Evolutionary conservation across 2,888 invertebrate genomes (phyloP).

Genomic region (Nebria brevicollis): DNA sequence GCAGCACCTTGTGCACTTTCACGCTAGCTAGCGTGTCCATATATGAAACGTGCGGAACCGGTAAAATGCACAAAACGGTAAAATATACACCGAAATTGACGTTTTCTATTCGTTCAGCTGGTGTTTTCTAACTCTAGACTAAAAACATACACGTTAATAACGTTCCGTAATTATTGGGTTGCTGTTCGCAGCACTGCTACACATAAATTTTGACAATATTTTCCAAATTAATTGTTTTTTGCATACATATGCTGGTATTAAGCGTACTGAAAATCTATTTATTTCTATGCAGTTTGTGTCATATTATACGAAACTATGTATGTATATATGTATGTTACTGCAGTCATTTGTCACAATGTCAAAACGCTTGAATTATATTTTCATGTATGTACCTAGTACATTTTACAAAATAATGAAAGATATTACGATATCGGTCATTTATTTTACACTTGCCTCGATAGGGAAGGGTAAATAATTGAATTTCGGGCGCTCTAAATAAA

Average conservation of each 20-base stretch:
- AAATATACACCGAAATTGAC: conserved; percentile 20
- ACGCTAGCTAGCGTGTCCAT: conserved; percentile 17
- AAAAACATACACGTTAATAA: not conserved
- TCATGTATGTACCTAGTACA: not conserved
- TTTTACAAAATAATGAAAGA: not conserved
- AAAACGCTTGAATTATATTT: not conserved
- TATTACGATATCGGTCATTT: not conserved
- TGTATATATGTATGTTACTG: not conserved
- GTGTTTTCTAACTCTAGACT: not conserved
- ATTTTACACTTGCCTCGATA: not conserved
- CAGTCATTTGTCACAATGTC: not conserved
- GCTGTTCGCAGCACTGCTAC: not conserved
- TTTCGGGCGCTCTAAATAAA: not conserved
- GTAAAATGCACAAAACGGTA: conserved; percentile 21
- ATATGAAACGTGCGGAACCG: conserved; percentile 15
- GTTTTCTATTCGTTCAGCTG: not conserved
- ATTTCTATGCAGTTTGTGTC: not conserved
- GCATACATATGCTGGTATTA: not conserved
- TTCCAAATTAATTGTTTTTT: not conserved
- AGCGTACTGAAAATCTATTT: not conserved
- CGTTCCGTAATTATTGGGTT: not conserved
- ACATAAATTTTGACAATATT: not conserved
- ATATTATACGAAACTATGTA: not conserved
- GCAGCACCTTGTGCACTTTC: conserved; percentile 12
- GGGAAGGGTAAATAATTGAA: not conserved